Evolutionary conservation across 2,797 vertebrate species (phyloP).

Genomic region (Apodemus agrarius): DNA sequence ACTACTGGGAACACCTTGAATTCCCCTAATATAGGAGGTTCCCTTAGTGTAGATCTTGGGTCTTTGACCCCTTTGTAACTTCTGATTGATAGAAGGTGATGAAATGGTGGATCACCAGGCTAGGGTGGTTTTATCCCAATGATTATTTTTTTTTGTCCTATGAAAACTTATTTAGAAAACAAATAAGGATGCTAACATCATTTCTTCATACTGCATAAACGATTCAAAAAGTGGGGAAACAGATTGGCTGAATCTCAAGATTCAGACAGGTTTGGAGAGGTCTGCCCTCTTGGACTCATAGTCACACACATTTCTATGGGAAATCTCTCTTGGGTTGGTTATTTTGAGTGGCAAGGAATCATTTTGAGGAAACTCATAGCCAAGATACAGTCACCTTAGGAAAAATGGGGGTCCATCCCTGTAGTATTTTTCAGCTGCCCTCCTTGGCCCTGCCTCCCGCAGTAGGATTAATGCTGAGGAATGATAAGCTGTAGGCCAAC

Average conservation of each 20-base stretch:
- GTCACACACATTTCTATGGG: neutral
- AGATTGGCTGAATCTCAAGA: neutral
- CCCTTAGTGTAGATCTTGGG: neutral
- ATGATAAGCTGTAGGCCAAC: neutral
- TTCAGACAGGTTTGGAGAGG: neutral
- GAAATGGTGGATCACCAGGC: neutral
- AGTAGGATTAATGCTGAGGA: neutral
- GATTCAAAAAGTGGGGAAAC: neutral
- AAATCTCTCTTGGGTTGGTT: neutral
- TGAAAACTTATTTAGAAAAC: neutral
- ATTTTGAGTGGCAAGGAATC: neutral
- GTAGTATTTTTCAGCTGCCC: neutral
- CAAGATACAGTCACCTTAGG: neutral
- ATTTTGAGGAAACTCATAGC: neutral
- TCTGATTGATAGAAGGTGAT: neutral
- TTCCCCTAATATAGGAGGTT: neutral
- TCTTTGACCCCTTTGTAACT: neutral
- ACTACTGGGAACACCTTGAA: neutral
- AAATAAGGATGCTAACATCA: neutral
- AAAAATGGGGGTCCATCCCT: neutral
- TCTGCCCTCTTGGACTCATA: neutral
- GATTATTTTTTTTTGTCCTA: constrained; percentile 9
- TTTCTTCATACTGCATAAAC: neutral
- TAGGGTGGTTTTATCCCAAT: neutral
- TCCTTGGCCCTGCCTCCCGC: neutral